These are phyloP conservation scores for Peromyscus californicus DNA, from an alignment of 2,113 vertebrate genomes.

Conservation along the genomic window DNA sequence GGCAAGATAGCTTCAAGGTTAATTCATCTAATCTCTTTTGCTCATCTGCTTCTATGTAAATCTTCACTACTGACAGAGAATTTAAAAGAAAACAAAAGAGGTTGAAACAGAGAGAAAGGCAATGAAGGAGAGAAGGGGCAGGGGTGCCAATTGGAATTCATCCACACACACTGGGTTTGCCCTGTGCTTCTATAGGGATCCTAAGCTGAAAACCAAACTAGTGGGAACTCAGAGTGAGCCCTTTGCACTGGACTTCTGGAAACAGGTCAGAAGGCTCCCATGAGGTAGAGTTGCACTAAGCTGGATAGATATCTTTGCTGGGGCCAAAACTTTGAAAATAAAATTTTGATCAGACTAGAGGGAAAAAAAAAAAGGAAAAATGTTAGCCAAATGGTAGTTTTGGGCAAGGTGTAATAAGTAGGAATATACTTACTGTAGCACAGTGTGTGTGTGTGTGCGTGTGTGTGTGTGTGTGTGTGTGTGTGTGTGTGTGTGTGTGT, in stretches of 20 bases:
- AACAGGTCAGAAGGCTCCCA: background rate
- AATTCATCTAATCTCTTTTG: slow-evolving; percentile 47
- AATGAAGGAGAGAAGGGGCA: background rate
- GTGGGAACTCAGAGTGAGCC: background rate
- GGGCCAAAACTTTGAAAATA: background rate
- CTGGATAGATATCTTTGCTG: background rate
- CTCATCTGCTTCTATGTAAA: slow-evolving; percentile 14
- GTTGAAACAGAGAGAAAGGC: background rate
- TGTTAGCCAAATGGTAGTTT: background rate
- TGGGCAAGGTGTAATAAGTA: background rate
- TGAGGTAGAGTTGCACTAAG: slow-evolving; percentile 32
- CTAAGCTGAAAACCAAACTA: background rate
- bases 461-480: background rate
- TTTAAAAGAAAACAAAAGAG: background rate
- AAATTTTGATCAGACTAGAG: slow-evolving; percentile 33
- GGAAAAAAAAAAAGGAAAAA: slow-evolving; percentile 24
- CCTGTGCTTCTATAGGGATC: background rate
- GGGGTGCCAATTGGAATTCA: background rate
- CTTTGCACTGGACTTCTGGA: background rate
- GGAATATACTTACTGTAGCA: background rate
- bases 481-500: background rate
- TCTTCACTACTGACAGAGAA: background rate
- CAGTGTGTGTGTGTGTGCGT: background rate
- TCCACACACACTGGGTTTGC: background rate
- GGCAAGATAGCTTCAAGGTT: slow-evolving; percentile 34